Conservation (phyloP, 1,140 invertebrate genomes). For the Thaumetopoea pityocampa region DNA sequence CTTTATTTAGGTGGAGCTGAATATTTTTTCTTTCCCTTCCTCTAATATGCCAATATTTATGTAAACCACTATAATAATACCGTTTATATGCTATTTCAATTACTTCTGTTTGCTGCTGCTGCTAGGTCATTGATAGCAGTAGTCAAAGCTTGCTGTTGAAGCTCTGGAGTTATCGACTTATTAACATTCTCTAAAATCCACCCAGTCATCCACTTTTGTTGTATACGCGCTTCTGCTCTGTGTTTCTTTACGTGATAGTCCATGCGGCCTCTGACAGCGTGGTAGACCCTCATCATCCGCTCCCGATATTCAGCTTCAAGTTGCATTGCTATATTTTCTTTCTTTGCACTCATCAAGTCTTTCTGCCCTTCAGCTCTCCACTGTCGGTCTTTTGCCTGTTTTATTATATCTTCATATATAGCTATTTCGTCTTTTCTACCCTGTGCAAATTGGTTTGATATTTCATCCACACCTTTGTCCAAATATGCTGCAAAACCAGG, state of each 20-base stretch:
- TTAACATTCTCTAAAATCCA: slow-evolving; percentile 56
- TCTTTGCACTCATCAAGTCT: slow-evolving; percentile 88
- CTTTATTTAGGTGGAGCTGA: too few species aligned
- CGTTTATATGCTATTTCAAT: slow-evolving; percentile 10
- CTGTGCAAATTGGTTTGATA: slow-evolving; percentile 30
- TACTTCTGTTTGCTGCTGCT: slow-evolving; percentile 21
- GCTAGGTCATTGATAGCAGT: slow-evolving; percentile 45
- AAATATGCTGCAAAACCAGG: slow-evolving; percentile 75
- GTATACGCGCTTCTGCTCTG: slow-evolving; percentile 35
- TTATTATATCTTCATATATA: slow-evolving; percentile 75
- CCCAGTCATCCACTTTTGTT: slow-evolving; percentile 61
- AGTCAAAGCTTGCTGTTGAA: slow-evolving; percentile 40
- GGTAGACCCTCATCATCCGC: slow-evolving; percentile 44
- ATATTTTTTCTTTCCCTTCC: too few species aligned
- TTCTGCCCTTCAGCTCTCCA: slow-evolving; percentile 85
- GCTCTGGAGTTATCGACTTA: slow-evolving; percentile 53
- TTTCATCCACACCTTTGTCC: slow-evolving; percentile 84
- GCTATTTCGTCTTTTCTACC: slow-evolving; percentile 31
- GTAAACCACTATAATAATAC: too few species aligned
- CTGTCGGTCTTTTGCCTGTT: slow-evolving; percentile 82
- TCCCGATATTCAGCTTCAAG: slow-evolving; percentile 92
- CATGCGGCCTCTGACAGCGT: slow-evolving; percentile 37
- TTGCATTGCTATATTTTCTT: slow-evolving; percentile 93
- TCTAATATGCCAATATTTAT: too few species aligned
- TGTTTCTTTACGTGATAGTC: slow-evolving; percentile 51